These are phyloP conservation scores for Neoaliturus tenellus DNA, from an alignment of 2,888 invertebrate genomes.

Conservation along the genomic window DNA sequence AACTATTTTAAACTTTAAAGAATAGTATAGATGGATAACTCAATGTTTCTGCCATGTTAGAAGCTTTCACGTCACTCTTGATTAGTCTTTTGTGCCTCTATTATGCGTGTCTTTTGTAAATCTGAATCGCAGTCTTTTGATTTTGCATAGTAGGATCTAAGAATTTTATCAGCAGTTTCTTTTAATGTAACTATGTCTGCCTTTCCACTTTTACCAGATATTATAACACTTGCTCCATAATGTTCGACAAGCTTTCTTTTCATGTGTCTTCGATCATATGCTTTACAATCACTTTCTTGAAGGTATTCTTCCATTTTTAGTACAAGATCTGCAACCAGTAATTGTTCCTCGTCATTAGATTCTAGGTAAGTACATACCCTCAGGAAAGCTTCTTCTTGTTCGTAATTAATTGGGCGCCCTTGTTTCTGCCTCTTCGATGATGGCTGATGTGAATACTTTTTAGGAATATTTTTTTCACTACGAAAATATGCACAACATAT, in stretches of 20 bases:
- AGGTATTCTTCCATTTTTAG: neutral
- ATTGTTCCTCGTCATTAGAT: neutral
- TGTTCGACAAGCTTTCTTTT: neutral
- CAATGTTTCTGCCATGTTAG: neutral
- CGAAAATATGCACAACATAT: slow-evolving; percentile 23
- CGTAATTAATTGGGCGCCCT: neutral
- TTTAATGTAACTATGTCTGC: slow-evolving; percentile 3
- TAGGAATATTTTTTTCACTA: neutral
- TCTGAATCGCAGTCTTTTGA: neutral
- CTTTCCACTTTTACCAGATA: slow-evolving; percentile 3
- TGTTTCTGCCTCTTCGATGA: neutral
- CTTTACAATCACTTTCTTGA: neutral
- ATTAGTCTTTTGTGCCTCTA: neutral
- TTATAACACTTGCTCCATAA: neutral
- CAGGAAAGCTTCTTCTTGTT: neutral
- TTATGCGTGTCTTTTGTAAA: neutral
- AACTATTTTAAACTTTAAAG: too few relatives aligned
- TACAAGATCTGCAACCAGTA: neutral
- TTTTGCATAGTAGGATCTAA: neutral
- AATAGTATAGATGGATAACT: neutral
- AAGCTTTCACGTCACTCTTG: neutral
- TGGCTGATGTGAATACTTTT: neutral
- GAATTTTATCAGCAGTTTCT: neutral
- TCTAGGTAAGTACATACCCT: neutral
- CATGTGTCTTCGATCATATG: slow-evolving; percentile 3